Evolutionary conservation across 2,113 vertebrate genomes (phyloP).

Genomic region (Mormoops blainvillei): DNA sequence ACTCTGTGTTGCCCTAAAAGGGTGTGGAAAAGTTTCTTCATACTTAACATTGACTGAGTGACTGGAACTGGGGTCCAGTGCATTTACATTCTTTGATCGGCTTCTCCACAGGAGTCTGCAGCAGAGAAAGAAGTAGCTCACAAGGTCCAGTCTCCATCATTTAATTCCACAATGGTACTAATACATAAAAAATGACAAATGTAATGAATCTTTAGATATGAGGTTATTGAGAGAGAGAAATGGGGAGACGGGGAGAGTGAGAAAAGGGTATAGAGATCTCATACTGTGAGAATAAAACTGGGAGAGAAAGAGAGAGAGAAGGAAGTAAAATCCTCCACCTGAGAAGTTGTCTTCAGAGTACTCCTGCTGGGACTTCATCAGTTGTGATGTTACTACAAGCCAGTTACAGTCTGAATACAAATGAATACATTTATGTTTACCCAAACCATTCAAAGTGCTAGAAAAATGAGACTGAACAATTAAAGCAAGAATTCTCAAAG

Average conservation of each 20-base stretch:
- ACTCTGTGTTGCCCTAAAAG: background rate
- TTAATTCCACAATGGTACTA: background rate
- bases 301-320: background rate
- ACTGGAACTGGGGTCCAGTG: background rate
- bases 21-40: background rate
- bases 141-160: background rate
- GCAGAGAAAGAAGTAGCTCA: background rate
- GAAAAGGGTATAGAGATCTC: background rate
- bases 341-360: background rate
- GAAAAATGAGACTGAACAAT: background rate
- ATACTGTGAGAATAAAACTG: background rate
- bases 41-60: background rate
- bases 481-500: background rate
- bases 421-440: background rate
- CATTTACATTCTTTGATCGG: background rate
- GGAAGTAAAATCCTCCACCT: background rate
- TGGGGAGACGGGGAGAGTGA: rapidly evolving
- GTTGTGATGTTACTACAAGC: background rate
- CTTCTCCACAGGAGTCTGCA: background rate
- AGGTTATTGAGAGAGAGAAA: background rate
- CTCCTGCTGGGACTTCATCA: background rate
- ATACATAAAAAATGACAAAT: background rate
- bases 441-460: background rate
- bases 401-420: background rate
- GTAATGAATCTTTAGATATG: background rate